phyloP scores from a whole-genome alignment of 30 jellyfish, hydroid and myxozoan genomes.

The Sanderia malayensis region DNA sequence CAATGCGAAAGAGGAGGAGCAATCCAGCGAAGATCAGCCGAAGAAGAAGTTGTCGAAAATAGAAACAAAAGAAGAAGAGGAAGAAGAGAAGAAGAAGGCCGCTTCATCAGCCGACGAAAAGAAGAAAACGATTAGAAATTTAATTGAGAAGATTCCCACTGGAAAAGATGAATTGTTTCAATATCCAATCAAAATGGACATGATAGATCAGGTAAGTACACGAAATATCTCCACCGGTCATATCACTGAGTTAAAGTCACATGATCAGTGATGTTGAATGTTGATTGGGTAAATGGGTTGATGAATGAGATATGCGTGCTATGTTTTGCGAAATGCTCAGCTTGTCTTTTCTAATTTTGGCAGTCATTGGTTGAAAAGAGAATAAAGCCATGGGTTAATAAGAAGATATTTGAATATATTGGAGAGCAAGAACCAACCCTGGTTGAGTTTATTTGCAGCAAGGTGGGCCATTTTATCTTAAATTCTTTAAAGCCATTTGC shows the following conservation, averaged over 20 bases:
- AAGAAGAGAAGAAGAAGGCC: conserved; percentile 54
- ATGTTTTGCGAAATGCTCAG: too few species aligned
- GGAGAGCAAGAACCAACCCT: conserved; percentile 99
- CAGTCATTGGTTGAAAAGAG: conserved; percentile 90
- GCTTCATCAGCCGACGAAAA: conserved; percentile 88
- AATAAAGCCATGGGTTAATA: conserved; percentile 96
- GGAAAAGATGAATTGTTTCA: conserved; percentile 92
- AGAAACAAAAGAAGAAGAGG: conserved; percentile 71
- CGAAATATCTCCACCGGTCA: too few species aligned
- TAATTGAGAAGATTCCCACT: conserved; percentile 94
- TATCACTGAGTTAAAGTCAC: too few species aligned
- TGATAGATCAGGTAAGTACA: conserved; percentile 87
- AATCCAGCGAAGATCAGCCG: conserved; percentile 48
- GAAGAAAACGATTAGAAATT: conserved; percentile 73
- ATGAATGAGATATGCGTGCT: too few species aligned
- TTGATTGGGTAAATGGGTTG: too few species aligned
- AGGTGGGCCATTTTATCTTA: conserved; percentile 48
- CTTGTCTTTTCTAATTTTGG: too few species aligned
- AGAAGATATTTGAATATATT: conserved; percentile 88
- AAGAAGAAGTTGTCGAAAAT: conserved; percentile 78
- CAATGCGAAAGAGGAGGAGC: conserved; percentile 89
- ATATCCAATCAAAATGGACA: conserved; percentile 89
- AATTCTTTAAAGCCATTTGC: too few species aligned
- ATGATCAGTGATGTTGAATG: too few species aligned
- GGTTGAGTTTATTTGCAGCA: conserved; percentile 94